These are phyloP conservation scores for Notarius quadriscutis DNA, from an alignment of 2,113 vertebrate species.

Conservation along the genomic window DNA sequence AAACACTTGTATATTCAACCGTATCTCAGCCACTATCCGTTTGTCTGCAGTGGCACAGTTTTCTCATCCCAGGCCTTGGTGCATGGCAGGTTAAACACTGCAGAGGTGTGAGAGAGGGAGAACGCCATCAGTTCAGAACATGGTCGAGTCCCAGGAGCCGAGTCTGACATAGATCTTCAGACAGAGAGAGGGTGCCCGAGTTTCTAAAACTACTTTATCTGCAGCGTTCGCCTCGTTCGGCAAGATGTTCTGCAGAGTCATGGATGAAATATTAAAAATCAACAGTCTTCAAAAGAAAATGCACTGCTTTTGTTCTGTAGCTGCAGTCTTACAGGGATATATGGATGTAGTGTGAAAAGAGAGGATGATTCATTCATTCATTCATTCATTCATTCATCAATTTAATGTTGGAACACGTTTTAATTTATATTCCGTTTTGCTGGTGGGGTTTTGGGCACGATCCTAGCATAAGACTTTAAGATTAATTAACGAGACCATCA, in stretches of 20 bases:
- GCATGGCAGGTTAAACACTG: not conserved
- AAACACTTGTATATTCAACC: no score
- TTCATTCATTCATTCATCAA: not conserved
- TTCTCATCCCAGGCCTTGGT: not conserved
- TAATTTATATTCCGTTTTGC: not conserved
- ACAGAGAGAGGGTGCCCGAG: not conserved
- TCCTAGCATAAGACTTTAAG: not conserved
- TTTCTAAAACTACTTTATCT: not conserved
- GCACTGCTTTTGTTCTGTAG: not conserved
- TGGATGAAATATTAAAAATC: constrained; percentile 26
- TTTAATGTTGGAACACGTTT: not conserved
- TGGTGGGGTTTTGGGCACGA: not conserved
- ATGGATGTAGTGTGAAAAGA: not conserved
- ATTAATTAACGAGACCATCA: not conserved
- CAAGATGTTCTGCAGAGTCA: constrained; percentile 12
- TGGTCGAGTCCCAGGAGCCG: constrained; percentile 30
- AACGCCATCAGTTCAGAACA: constrained; percentile 10
- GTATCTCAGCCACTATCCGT: not conserved
- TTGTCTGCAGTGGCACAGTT: not conserved
- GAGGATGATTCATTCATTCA: not conserved
- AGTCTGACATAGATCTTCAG: constrained; percentile 29
- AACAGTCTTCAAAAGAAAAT: not conserved
- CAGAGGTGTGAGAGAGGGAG: not conserved
- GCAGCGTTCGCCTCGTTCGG: not conserved
- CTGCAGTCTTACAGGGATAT: not conserved